These are phyloP conservation scores for Anguilla pacifica DNA, from an alignment of 2,797 vertebrate genomes.

Conservation along the genomic window DNA sequence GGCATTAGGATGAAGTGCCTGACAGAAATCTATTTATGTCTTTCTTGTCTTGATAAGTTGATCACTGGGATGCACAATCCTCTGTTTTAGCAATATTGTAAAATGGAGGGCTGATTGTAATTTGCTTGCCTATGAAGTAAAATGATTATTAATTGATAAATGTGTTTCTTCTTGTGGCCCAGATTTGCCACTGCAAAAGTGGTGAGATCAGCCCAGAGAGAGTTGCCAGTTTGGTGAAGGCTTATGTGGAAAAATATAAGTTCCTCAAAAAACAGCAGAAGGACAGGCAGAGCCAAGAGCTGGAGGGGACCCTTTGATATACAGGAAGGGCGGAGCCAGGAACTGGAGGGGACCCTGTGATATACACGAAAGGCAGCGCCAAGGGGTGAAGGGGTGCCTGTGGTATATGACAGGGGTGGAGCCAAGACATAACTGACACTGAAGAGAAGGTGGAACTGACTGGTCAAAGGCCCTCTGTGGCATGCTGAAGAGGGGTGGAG, in stretches of 20 bases:
- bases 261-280: constrained; percentile 85
- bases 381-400: constrained; percentile 31
- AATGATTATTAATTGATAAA: neutral
- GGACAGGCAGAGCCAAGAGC: constrained; percentile 50
- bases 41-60: neutral
- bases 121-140: neutral
- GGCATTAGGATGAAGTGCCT: neutral
- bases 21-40: neutral
- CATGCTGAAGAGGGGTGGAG: neutral
- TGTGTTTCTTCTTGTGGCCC: neutral
- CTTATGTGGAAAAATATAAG: constrained; percentile 95
- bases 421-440: neutral
- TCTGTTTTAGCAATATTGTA: neutral
- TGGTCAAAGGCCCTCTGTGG: neutral
- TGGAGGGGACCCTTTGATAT: constrained; percentile 43
- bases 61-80: neutral
- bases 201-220: constrained; percentile 97
- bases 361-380: neutral
- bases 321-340: constrained; percentile 48
- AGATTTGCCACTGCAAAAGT: constrained; percentile 98
- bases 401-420: constrained; percentile 1
- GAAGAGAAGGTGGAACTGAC: neutral
- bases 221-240: constrained; percentile 93
- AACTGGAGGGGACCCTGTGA: constrained; percentile 50
- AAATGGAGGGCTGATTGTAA: neutral